Percentiles rank a stretch among this genome's conserved stretches.
These are phyloP conservation scores for Myotis brandtii DNA, from an alignment of 2,113 vertebrate species.

Conservation along the genomic window DNA sequence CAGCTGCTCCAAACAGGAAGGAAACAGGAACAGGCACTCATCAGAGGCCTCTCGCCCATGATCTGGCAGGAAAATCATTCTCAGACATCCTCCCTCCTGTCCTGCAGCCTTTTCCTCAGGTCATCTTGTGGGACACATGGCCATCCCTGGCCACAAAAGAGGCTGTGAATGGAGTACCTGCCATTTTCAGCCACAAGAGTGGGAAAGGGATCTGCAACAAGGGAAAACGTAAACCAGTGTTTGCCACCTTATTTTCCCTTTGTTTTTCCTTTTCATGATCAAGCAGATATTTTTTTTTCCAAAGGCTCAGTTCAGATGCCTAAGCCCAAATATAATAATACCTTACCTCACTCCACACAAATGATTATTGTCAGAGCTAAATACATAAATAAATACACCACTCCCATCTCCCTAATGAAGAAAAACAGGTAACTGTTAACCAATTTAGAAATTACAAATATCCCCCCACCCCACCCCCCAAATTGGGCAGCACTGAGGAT, in stretches of 20 bases:
- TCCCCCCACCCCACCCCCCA: neutral
- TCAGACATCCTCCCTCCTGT: neutral
- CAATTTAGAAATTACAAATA: conserved; percentile 1
- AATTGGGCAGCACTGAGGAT: neutral
- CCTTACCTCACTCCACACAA: neutral
- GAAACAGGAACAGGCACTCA: conserved; percentile 64
- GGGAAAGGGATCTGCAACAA: neutral
- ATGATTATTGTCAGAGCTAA: neutral
- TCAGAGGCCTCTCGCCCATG: neutral
- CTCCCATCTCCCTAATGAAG: neutral
- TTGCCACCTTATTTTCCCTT: neutral
- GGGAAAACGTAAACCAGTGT: neutral
- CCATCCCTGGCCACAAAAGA: neutral
- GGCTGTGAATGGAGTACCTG: neutral
- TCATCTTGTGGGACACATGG: neutral
- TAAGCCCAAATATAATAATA: neutral
- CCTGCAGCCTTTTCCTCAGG: neutral
- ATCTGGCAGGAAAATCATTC: conserved; percentile 22
- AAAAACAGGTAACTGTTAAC: neutral
- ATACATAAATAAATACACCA: neutral
- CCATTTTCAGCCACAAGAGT: neutral
- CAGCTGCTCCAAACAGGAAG: conserved; percentile 66
- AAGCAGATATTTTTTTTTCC: neutral
- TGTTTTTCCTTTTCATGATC: neutral
- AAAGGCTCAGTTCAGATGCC: neutral